These are phyloP conservation scores for Diglossa brunneiventris DNA, from an alignment of 2,113 vertebrate genomes.

Conservation along the genomic window DNA sequence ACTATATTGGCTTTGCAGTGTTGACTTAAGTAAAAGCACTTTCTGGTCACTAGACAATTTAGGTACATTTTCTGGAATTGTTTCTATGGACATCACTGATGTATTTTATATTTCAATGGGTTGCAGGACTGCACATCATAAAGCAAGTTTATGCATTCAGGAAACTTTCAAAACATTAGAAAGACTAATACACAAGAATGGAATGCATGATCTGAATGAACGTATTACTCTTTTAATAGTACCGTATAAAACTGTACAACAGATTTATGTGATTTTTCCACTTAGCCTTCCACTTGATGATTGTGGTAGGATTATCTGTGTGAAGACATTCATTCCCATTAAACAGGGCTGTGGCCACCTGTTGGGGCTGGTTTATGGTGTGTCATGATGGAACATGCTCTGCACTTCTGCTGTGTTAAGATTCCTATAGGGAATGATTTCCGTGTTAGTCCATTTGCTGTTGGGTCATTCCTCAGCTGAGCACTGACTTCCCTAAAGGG, in stretches of 20 bases:
- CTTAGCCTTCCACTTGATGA: background rate
- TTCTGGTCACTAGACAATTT: background rate
- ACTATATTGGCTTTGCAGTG: background rate
- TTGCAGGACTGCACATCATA: background rate
- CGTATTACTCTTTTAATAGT: background rate
- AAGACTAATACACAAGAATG: background rate
- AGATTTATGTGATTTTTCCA: background rate
- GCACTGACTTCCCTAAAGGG: fast-evolving
- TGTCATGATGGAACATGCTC: background rate
- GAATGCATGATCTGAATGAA: background rate
- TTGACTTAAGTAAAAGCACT: constrained; percentile 29
- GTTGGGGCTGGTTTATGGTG: background rate
- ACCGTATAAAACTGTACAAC: background rate
- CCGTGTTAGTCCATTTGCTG: background rate
- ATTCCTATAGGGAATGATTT: background rate
- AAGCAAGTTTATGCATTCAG: background rate
- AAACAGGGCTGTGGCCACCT: background rate
- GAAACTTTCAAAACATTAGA: background rate
- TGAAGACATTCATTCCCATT: background rate
- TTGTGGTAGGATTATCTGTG: background rate
- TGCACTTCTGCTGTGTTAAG: background rate
- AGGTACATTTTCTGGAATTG: background rate
- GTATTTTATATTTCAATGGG: background rate
- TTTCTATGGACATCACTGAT: background rate
- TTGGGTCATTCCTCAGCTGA: background rate